Base-by-base conservation (phyloP, 1,140 invertebrate species). In the Bombus fervidus region DNA sequence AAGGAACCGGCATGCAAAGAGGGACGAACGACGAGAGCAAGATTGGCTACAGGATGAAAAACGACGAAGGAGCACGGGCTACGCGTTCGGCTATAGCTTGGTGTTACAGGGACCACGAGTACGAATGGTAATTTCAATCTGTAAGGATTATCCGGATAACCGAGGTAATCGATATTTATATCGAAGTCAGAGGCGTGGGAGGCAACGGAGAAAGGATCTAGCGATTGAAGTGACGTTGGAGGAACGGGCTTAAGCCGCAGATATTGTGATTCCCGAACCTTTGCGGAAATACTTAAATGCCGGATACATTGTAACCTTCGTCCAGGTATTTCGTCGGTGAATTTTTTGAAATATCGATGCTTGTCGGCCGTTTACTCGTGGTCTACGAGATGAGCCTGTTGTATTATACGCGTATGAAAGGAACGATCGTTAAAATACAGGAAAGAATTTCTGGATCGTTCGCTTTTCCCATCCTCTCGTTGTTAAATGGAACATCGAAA, bases 161-260 rank as follows among this genome's bases (percentile, higher is more conserved):
- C 87, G 89, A 81, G 89, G 90, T 93, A 93, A 93, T 94, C 92
- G 92, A 94, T 94, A 94, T 94, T 94, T 94, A 94, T 91, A 93
- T 92, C 88, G 88, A 89, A 90, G 83, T 69, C 76, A 53, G 81
- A 34, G 76, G 69, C n/a, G 86, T 71, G 87, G 91, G 86, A 85
- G 85, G 47, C 62, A 64, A 39, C 53, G 73, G 69, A 90, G 76
- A 78, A 81, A 71, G 72, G 85, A 80, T 89, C 87, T 71, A 59
- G 59, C 80, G 64, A 76, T 81, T 78, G 80, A 84, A 81, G 71
- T 72, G 82, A 59, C 57, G 66, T 69, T 75, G 62, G 34, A 75
- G 69, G 43, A 75, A 80, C 75, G 74, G 76, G 68, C 75, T 91
- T 91, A 89, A 91, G 87, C 89, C 85, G 41, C 69, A 57, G 81